Conservation (phyloP, 1,140 invertebrate genomes). For the Pomacea maculata region DNA sequence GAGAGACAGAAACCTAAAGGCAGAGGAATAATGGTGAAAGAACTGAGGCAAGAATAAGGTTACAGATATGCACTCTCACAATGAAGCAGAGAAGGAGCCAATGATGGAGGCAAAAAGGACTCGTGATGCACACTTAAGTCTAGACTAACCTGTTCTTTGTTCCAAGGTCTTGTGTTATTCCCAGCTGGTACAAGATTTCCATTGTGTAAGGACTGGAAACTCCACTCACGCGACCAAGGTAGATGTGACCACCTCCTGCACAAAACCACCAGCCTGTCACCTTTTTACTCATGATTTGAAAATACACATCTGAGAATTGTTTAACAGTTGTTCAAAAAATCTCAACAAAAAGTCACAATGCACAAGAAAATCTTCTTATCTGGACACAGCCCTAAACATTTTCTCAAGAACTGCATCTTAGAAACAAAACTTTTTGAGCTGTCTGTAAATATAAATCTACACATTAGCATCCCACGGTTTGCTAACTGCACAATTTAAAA, state of each 20-base stretch:
- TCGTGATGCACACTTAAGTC: background rate
- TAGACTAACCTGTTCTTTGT: slow-evolving; percentile 49
- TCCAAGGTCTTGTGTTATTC: slow-evolving; percentile 68
- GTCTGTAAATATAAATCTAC: too few species aligned
- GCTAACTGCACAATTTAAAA: too few species aligned
- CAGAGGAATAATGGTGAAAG: too few species aligned
- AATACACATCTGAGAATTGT: background rate
- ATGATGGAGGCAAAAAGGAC: too few species aligned
- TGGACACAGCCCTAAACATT: too few species aligned
- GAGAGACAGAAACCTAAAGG: too few species aligned
- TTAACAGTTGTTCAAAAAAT: background rate
- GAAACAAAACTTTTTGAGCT: too few species aligned
- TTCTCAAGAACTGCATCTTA: too few species aligned
- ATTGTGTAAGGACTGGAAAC: slow-evolving; percentile 75
- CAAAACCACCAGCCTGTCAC: background rate
- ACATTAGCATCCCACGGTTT: too few species aligned
- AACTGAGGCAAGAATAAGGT: too few species aligned
- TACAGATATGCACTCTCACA: too few species aligned
- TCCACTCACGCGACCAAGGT: slow-evolving; percentile 56
- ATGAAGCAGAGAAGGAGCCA: too few species aligned
- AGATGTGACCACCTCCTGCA: slow-evolving; percentile 25
- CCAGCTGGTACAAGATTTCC: slow-evolving; percentile 81
- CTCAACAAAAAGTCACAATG: background rate
- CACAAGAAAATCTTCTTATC: background rate
- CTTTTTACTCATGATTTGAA: slow-evolving; percentile 14